A percentile compares a stretch with the other conserved stretches of the same genome.
Conservation (phyloP, 2,888 invertebrate genomes). For the Philhelius pedissequus region DNA sequence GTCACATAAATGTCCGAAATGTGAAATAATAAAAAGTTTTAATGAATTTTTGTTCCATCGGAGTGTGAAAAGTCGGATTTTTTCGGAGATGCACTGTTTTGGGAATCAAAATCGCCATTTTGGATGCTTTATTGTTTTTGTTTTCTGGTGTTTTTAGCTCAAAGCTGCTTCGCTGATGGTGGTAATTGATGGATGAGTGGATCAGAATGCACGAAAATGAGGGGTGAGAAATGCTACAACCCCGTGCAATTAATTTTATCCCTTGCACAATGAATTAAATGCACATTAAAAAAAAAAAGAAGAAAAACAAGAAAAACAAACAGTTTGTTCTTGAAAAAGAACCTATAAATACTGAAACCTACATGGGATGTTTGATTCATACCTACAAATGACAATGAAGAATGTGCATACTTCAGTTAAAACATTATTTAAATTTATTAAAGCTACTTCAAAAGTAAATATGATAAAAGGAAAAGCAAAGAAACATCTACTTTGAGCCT, state of each 20-base stretch:
- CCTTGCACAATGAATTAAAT: conserved; percentile 60
- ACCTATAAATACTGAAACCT: background rate
- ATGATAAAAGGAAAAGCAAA: no score
- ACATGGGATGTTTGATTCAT: background rate
- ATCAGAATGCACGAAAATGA: conserved; percentile 30
- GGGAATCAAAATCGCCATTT: conserved; percentile 67
- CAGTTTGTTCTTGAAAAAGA: background rate
- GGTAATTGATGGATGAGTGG: conserved; percentile 55
- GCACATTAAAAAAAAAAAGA: background rate
- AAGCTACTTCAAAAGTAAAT: no score
- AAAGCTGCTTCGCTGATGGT: conserved; percentile 33
- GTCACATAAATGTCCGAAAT: conserved; percentile 76
- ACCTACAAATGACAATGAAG: background rate
- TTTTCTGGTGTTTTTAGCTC: conserved; percentile 52
- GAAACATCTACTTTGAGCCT: no score
- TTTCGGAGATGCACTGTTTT: conserved; percentile 66
- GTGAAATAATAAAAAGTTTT: conserved; percentile 71
- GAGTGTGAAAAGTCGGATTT: conserved; percentile 76
- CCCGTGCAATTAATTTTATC: conserved; percentile 65
- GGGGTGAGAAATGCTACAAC: conserved; percentile 38
- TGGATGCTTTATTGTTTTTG: conserved; percentile 63
- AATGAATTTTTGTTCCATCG: conserved; percentile 78
- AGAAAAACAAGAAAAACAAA: conserved; percentile 2
- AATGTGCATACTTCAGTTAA: background rate
- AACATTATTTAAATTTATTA: background rate